Evolutionary conservation across 2,113 vertebrate genomes (phyloP).

Genomic region (Hippolais icterina): DNA sequence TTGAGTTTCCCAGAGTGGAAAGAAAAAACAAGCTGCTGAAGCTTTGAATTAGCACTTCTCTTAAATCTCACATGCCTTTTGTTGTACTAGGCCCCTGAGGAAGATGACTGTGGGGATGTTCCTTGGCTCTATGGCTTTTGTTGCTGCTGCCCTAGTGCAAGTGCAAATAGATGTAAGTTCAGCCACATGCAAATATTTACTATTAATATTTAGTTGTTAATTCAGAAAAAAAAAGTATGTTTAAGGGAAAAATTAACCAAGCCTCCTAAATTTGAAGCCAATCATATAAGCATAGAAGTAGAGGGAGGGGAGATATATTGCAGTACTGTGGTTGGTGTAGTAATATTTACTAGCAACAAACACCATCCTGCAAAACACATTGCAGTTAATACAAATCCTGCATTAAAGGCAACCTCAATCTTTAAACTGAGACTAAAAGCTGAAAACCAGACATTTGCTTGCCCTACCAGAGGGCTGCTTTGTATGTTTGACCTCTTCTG

Average conservation of each 20-base stretch:
- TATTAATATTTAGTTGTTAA: neutral
- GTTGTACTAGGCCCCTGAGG: slow-evolving; percentile 80
- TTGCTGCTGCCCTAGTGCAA: slow-evolving; percentile 87
- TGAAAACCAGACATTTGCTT: neutral
- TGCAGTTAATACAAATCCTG: neutral
- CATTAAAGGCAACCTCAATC: neutral
- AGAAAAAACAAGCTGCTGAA: neutral
- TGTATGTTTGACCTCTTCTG: neutral
- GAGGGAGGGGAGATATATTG: neutral
- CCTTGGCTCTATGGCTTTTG: slow-evolving; percentile 87
- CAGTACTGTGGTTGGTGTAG: neutral
- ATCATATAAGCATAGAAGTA: neutral
- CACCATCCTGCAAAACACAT: neutral
- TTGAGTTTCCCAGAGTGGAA: neutral
- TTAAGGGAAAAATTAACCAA: neutral
- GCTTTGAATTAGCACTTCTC: neutral
- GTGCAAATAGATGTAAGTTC: slow-evolving; percentile 91
- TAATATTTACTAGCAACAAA: neutral
- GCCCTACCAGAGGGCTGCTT: neutral
- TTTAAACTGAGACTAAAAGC: neutral
- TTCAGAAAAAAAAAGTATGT: neutral
- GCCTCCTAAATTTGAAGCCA: neutral
- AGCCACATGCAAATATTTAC: neutral
- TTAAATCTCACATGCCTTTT: neutral
- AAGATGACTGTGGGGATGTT: slow-evolving; percentile 96